Evolutionary conservation across 1,140 invertebrate species (phyloP).

Genomic region (Euglossa dilemma): DNA sequence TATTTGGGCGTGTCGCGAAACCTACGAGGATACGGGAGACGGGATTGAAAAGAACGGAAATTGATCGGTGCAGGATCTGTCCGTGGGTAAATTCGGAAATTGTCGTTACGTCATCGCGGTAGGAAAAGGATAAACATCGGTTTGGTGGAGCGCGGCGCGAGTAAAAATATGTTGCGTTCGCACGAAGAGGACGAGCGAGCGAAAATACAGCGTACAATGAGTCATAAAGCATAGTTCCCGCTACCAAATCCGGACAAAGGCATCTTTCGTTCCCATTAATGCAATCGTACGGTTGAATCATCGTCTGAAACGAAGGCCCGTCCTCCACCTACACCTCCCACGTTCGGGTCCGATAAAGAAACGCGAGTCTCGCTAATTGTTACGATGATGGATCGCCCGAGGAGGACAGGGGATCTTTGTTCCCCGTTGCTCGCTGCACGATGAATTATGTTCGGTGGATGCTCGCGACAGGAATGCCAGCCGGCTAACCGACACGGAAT

Average conservation of each 20-base stretch:
- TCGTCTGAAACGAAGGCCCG: constrained; percentile 50
- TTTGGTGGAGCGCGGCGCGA: neutral
- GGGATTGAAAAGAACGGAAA: constrained; percentile 49
- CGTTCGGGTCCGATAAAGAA: constrained; percentile 61
- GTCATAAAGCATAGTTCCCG: constrained; percentile 46
- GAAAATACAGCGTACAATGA: constrained; percentile 45
- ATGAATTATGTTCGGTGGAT: constrained; percentile 27
- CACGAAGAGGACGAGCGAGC: neutral
- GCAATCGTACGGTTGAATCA: constrained; percentile 68
- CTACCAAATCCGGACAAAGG: constrained; percentile 61
- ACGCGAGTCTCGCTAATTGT: constrained; percentile 69
- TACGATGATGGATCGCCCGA: constrained; percentile 73
- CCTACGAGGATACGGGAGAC: constrained; percentile 19
- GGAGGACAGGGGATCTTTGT: constrained; percentile 43
- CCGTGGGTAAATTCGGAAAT: constrained; percentile 6
- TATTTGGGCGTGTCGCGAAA: neutral
- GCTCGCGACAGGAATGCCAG: constrained; percentile 11
- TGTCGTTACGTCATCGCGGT: neutral
- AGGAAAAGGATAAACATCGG: neutral
- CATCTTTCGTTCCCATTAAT: constrained; percentile 59
- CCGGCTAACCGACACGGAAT: constrained; percentile 2
- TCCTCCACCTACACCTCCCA: constrained; percentile 70
- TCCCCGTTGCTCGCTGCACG: neutral
- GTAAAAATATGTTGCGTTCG: neutral
- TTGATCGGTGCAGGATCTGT: constrained; percentile 47